A percentile compares a stretch with the other conserved stretches of the same genome.
phyloP scores from a whole-genome alignment of 2,113 vertebrate genomes.

The Alosa alosa region DNA sequence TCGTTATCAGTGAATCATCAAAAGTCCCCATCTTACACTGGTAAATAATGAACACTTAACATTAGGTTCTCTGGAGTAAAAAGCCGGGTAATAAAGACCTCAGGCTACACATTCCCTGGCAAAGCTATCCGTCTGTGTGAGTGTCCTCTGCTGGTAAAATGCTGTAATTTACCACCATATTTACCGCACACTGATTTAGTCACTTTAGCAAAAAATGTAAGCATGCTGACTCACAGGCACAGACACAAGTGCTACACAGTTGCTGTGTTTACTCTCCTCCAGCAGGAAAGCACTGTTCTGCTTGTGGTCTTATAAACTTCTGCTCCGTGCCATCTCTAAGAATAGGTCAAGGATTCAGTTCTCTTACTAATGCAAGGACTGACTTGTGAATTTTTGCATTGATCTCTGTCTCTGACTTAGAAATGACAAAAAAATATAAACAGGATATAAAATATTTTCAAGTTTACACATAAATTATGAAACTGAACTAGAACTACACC shows the following conservation, averaged over 20 bases:
- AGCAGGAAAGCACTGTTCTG: not conserved
- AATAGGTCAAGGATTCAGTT: not conserved
- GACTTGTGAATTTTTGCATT: not conserved
- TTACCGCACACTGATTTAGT: not conserved
- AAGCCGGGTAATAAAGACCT: too few species aligned
- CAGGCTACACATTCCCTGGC: not conserved
- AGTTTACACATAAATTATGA: not conserved
- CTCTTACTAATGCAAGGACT: not conserved
- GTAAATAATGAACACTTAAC: not conserved
- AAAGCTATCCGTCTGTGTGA: not conserved
- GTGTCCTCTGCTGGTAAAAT: slow-evolving; percentile 10
- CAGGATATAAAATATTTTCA: not conserved
- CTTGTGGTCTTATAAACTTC: not conserved
- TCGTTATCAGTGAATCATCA: not conserved
- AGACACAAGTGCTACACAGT: not conserved
- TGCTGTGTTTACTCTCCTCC: not conserved
- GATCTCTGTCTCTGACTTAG: not conserved
- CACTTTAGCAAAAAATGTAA: not conserved
- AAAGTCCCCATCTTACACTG: not conserved
- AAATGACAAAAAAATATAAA: not conserved
- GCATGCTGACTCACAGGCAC: not conserved
- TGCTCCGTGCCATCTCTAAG: not conserved
- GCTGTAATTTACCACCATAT: not conserved
- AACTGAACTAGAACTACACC: not conserved
- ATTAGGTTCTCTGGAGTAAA: not conserved